These are phyloP conservation scores for Macroglossus sobrinus DNA, from an alignment of 2,113 vertebrate genomes.

Conservation along the genomic window DNA sequence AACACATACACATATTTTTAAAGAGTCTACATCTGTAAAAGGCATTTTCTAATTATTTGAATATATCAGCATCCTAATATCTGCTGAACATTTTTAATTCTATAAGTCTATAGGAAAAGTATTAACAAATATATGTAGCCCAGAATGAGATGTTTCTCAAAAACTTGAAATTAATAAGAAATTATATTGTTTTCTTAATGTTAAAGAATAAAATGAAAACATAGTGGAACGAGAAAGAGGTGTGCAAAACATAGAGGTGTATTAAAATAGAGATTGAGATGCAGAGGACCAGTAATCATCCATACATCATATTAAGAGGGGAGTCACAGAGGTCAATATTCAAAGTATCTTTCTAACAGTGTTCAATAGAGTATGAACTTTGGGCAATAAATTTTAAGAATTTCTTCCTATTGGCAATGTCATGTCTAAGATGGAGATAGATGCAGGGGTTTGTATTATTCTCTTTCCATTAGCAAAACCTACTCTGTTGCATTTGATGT, in stretches of 20 bases:
- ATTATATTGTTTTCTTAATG: neutral
- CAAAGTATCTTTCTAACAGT: neutral
- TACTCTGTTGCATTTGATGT: neutral
- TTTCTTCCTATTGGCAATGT: neutral
- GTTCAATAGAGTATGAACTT: neutral
- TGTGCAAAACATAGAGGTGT: neutral
- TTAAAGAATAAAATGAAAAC: neutral
- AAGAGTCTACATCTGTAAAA: neutral
- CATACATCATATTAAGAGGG: neutral
- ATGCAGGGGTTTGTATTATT: neutral
- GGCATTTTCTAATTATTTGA: constrained; percentile 64
- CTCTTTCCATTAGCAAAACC: neutral
- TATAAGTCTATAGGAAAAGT: neutral
- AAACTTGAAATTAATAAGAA: neutral
- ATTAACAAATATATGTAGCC: neutral
- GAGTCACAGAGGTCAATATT: neutral
- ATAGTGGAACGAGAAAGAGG: neutral
- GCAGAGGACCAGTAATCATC: neutral
- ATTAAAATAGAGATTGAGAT: neutral
- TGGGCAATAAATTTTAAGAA: neutral
- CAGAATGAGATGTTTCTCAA: neutral
- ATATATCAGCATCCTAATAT: neutral
- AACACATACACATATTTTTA: neutral
- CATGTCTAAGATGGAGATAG: neutral
- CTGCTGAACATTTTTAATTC: neutral